Evolutionary conservation across 2,113 vertebrate genomes (phyloP).

Genomic region (Cyanoliseus patagonus): DNA sequence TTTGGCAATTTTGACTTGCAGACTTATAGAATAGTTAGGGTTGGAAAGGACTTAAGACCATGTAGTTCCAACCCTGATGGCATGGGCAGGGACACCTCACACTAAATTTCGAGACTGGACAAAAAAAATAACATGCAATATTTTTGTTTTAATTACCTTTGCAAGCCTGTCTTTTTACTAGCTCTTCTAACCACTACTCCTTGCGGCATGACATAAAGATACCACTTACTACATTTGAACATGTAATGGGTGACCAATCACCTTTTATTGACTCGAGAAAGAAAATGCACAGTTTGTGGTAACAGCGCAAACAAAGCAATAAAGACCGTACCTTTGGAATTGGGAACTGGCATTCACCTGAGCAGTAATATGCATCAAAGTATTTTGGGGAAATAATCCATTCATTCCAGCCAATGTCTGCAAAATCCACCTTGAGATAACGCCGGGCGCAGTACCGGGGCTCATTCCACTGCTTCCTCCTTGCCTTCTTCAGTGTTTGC

Average conservation of each 20-base stretch:
- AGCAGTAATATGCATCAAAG: slow-evolving; percentile 95
- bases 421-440: slow-evolving; percentile 97
- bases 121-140: background rate
- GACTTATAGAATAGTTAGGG: background rate
- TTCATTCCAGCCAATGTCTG: slow-evolving; percentile 97
- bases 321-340: slow-evolving; percentile 88
- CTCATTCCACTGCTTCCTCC: slow-evolving; percentile 94
- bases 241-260: background rate
- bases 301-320: background rate
- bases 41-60: background rate
- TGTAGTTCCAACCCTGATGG: background rate
- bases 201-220: background rate
- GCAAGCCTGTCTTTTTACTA: background rate
- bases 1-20: background rate
- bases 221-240: background rate
- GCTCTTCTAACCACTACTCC: background rate
- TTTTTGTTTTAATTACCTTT: background rate
- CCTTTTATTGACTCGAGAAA: background rate
- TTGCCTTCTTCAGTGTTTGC: slow-evolving; percentile 90
- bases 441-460: slow-evolving; percentile 87
- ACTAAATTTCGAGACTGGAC: background rate
- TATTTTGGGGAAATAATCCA: slow-evolving; percentile 99
- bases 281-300: background rate
- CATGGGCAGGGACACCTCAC: background rate
- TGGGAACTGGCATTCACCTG: slow-evolving; percentile 96